Percentiles rank a stretch among this genome's conserved stretches.
Conservation (phyloP, 2,113 vertebrate genomes). For the Corapipo altera region DNA sequence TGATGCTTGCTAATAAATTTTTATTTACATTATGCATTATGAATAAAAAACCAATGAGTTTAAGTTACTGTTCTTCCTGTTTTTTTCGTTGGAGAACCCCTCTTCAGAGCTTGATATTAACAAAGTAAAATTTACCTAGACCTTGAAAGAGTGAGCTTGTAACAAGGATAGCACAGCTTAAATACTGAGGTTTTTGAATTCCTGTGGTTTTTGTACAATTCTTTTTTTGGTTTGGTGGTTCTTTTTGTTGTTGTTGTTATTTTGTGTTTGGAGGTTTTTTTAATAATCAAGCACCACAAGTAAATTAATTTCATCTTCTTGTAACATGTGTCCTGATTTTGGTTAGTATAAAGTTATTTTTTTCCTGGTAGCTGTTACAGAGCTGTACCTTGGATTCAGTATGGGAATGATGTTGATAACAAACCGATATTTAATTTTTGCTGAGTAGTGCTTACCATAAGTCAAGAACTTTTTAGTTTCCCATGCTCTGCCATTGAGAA, state of each 20-base stretch:
- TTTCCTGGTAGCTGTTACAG: neutral
- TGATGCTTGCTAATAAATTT: neutral
- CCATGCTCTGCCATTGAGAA: neutral
- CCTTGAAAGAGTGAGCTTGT: neutral
- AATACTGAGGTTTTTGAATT: fast-evolving
- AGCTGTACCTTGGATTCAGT: neutral
- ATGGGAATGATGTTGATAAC: neutral
- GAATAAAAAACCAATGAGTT: neutral
- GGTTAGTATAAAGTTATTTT: neutral
- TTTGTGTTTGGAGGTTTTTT: neutral
- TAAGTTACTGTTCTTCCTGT: neutral
- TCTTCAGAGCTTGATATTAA: neutral
- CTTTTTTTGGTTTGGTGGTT: neutral
- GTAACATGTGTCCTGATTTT: neutral
- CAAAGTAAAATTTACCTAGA: neutral
- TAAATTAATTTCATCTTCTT: neutral
- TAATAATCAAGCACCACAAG: neutral
- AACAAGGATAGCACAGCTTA: neutral
- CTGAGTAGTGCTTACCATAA: neutral
- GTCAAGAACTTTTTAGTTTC: neutral
- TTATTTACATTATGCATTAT: neutral
- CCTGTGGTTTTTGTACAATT: neutral
- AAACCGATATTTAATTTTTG: neutral
- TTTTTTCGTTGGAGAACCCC: neutral
- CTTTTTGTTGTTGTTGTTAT: neutral